Evolutionary conservation across 2,113 vertebrate species (phyloP), one percentile per base, ranked within the genome.

Genomic region (Pseudolaguvia tuberculata): DNA sequence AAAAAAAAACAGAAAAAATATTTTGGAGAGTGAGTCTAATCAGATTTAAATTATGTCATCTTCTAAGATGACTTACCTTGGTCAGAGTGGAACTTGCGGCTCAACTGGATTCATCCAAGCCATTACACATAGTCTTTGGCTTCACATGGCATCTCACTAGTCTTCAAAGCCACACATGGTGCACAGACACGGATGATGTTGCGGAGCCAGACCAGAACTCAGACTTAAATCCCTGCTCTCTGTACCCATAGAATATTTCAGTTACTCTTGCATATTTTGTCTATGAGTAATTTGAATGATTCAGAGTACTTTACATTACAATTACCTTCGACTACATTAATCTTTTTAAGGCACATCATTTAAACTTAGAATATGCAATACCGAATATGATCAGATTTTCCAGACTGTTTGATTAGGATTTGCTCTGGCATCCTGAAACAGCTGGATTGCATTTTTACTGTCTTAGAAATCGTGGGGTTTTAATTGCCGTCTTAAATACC

Each of bases 141-240:
- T 76, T 61, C 51, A 57, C 15, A 7, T 59, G 27, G 29, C 56
- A 51, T 47, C 53, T 59, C 17, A 35, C 55, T 53, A 27, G 66
- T 61, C 55, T 70, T 62, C 57, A 76, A 62, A 76, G 57, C 47
- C 57, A 76, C 67, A 70, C 75, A 61, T 70, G 67, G 45, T 70
- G 47, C 21, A 42, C 75, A 76, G 75, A 70, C 70, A 70, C 47
- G 70, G 66, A 70, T 56, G 66, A 76, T 53, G 67, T 71, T 62
- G 7, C 75, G 63, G 57, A 55, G 67, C 67, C 48, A 45, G 35
- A 52, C 31, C 61, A 76, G 56, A 62, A 53, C 45, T 69, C 56
- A 11, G 42, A 25, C 56, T 15, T 13, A 73, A 73, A 53, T 52
- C 58, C 29, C 47, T 35, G 45, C 53, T 63, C 29, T 35, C 27